Percentiles rank a stretch among this genome's conserved stretches.
Evolutionary conservation across 2,797 vertebrate genomes (phyloP).

Genomic region (Phrynocephalus guinanensis): DNA sequence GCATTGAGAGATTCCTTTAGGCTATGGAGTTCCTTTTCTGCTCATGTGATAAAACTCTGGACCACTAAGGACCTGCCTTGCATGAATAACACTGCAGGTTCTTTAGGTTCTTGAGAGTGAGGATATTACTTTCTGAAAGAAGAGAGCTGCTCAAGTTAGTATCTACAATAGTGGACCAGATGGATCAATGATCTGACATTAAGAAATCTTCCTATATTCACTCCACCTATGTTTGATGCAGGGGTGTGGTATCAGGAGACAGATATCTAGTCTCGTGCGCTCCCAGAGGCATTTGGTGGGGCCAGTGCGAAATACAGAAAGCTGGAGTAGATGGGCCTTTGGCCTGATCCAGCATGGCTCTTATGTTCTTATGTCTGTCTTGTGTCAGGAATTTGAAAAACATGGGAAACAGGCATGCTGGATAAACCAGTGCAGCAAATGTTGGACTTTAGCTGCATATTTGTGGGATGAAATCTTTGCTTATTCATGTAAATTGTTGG

Average conservation of each 20-base stretch:
- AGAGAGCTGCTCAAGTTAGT: neutral
- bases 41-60: neutral
- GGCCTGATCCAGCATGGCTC: too few relatives aligned
- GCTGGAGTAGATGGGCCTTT: too few relatives aligned
- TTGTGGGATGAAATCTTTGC: neutral
- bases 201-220: neutral
- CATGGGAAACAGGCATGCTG: neutral
- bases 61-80: neutral
- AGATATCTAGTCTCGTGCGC: too few relatives aligned
- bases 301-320: too few relatives aligned
- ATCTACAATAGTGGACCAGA: neutral
- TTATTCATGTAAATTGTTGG: neutral
- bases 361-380: neutral
- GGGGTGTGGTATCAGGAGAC: too few relatives aligned
- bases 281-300: too few relatives aligned
- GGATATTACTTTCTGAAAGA: neutral
- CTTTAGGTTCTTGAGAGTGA: neutral
- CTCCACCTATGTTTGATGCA: neutral
- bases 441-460: neutral
- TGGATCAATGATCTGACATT: neutral
- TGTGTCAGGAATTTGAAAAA: neutral
- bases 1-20: slow-evolving; percentile 4
- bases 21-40: neutral
- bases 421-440: neutral
- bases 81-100: neutral